A percentile compares a stretch with the other conserved stretches of the same genome.
phyloP scores from a whole-genome alignment of 2,888 invertebrate species.

The Caenorhabditis macrosperma region DNA sequence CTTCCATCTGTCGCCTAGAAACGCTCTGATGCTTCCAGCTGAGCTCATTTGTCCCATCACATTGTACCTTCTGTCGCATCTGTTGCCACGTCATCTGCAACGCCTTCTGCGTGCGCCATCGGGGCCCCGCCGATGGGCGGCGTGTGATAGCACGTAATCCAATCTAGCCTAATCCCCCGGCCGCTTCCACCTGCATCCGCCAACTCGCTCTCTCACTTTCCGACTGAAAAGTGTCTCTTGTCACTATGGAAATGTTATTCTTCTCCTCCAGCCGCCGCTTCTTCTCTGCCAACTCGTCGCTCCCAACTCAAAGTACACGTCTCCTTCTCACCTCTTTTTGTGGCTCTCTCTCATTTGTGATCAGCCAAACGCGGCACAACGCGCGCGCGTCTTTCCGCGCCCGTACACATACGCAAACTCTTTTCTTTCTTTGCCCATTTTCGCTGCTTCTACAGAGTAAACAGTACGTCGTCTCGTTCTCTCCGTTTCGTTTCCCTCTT shows the following conservation, averaged over 20 bases:
- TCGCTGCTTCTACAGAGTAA: slow-evolving; percentile 29
- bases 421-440: slow-evolving; percentile 49
- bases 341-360: slow-evolving; percentile 30
- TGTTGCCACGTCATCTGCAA: slow-evolving; percentile 30
- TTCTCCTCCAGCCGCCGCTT: slow-evolving; percentile 8
- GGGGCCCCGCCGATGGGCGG: slow-evolving; percentile 13
- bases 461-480: slow-evolving; percentile 31
- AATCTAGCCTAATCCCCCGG: slow-evolving; percentile 39
- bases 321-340: slow-evolving; percentile 18
- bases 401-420: slow-evolving; percentile 33
- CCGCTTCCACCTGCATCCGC: slow-evolving; percentile 17
- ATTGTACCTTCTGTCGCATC: too few species aligned
- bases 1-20: slow-evolving; percentile 13
- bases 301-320: slow-evolving; percentile 36
- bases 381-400: slow-evolving; percentile 31
- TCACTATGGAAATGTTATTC: slow-evolving; percentile 9
- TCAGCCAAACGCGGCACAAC: slow-evolving; percentile 37
- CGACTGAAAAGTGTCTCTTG: neutral
- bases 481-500: neutral
- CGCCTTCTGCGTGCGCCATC: slow-evolving; percentile 3
- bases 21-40: neutral
- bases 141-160: slow-evolving; percentile 35
- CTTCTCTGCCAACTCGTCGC: neutral
- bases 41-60: neutral
- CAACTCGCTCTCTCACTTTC: neutral